Evolutionary conservation across 2,888 invertebrate species (phyloP), one percentile per base, ranked within the genome.

Genomic region (Chrysolina oricalcia): DNA sequence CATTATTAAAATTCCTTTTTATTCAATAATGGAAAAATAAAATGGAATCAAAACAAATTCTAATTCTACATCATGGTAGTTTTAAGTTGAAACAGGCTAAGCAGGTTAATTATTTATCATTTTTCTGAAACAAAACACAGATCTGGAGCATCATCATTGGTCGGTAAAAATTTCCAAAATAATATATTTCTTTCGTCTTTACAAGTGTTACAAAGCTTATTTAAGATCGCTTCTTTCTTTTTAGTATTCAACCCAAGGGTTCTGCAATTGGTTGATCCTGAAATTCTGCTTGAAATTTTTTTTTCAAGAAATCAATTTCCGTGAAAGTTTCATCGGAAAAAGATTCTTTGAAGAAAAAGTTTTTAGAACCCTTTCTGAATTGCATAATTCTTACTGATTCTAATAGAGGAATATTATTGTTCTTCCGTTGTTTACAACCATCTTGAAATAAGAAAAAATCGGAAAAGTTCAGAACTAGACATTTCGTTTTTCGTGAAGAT

Each of bases 121-220:
- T 3, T 35, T 50, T 50, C 48, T n/a, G 48, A 50, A 50, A 50
- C 4, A n/a, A n/a, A 17, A n/a, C 48, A 50, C 48, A 50, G n/a
- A 50, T 50, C 17, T 50, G 48, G 48, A 50, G 17, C 48, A 50
- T 50, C 17, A n/a, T 17, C 48, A 50, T 50, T 50, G 48, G 48
- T 50, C 48, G 48, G 48, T n/a, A 50, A 50, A n/a, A 50, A 50
- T 50, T 50, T 13, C n/a, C 48, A 50, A 50, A 50, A 19, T n/a
- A 17, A n/a, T 50, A 17, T 50, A 8, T n/a, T 13, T 50, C 48
- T 13, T 50, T 50, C n/a, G n/a, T 19, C 48, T 50, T n/a, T 2
- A 50, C 17, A 50, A 50, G 17, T 2, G 13, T 13, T 9, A n/a
- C 48, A 50, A 2, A 50, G 48, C n/a, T 13, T n/a, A 13, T 50